Base-by-base conservation (phyloP, 2,113 vertebrate genomes). In the Lota lota region DNA sequence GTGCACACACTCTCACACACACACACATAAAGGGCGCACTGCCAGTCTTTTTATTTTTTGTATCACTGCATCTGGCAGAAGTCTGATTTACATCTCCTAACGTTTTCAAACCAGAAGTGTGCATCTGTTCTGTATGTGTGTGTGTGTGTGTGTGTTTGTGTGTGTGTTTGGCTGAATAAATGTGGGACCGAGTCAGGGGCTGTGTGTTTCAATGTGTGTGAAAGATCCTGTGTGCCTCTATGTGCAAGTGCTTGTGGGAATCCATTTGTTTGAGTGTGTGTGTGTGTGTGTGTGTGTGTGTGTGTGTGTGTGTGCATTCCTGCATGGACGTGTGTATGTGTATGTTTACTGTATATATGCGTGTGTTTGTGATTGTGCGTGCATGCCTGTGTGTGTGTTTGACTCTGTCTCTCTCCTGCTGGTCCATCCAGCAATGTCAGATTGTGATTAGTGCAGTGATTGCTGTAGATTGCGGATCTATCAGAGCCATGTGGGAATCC, bases 11-110 rank as follows among this genome's bases (percentile, higher is more conserved):
- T 1, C 22, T 18, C 24, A 8, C 15, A 10, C 6, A 33, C 24
- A 63, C n/a, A 50, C 4, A 15, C 36, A 47, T 1, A 50, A n/a
- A 50, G 63, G n/a, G 20, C 17, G 20, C 17, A 36, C 24, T 58
- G 63, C 62, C 61, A 66, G 61, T 51, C 70, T 69, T 70, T 33
- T 66, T 53, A 67, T 67, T 28, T 70, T 67, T 77, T 82, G 60
- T 78, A 81, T 80, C 66, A 7, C 75, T 68, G 66, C 80, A 87
- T 85, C 80, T 85, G 83, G 80, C 71, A 63, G 65, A 78, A 78
- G 69, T 82, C 73, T 79, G 82, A 88, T 87, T 87, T 83, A 87
- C 83, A 77, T 81, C 73, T 74, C 62, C 12, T 22, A 36, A 59
- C 73, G 62, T 73, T 69, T 79, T 85, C 72, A 84, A 82, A 59